Conservation (phyloP, 1,140 invertebrate species). For the Cotesia typhae region DNA sequence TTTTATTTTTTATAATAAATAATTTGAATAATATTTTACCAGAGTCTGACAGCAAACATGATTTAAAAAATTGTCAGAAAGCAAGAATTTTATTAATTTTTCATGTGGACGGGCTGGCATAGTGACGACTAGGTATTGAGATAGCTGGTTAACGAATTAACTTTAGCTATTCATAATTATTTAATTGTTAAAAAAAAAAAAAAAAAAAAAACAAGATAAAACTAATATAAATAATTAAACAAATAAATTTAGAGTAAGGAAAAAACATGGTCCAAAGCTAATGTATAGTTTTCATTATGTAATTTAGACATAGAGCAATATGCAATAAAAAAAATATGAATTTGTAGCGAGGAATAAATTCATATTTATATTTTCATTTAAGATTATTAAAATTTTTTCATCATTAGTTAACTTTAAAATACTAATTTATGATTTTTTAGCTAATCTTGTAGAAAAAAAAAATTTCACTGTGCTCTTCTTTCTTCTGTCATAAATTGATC, state of each 20-base stretch:
- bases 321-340: slow-evolving; percentile 17
- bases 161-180: slow-evolving; percentile 12
- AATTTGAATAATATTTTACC: too few relatives aligned
- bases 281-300: slow-evolving; percentile 6
- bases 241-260: too few relatives aligned
- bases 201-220: slow-evolving; percentile 30
- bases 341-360: slow-evolving; percentile 40
- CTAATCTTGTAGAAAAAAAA: slow-evolving; percentile 12
- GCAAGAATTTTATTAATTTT: slow-evolving; percentile 1
- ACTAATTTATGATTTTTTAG: slow-evolving; percentile 25
- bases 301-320: slow-evolving; percentile 27
- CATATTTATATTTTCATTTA: slow-evolving; percentile 4
- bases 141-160: slow-evolving; percentile 54
- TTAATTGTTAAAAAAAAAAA: background rate
- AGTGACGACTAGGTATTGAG: slow-evolving; percentile 57
- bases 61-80: background rate
- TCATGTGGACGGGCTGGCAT: slow-evolving; percentile 59
- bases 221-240: background rate
- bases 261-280: slow-evolving; percentile 37
- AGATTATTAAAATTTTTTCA: slow-evolving; percentile 9
- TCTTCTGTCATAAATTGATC: slow-evolving; percentile 69
- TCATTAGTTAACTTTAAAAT: slow-evolving; percentile 18
- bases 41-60: too few relatives aligned
- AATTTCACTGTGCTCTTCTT: slow-evolving; percentile 55
- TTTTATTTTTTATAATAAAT: too few relatives aligned